Evolutionary conservation across 2,113 vertebrate species (phyloP).

Genomic region (Electrona antarctica): DNA sequence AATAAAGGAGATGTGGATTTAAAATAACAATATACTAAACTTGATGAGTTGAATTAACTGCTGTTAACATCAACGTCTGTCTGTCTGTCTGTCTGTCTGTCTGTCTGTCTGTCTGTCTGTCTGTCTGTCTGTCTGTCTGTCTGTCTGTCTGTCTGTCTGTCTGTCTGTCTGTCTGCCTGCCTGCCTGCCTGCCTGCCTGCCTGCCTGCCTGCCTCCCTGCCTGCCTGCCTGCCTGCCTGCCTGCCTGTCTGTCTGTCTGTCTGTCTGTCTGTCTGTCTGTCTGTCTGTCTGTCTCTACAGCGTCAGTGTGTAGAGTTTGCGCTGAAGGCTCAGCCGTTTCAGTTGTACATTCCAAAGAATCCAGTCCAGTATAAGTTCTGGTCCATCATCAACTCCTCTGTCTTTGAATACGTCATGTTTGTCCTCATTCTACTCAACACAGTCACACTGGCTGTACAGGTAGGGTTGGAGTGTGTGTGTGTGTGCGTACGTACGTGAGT

Average conservation of each 20-base stretch:
- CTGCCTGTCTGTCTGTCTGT: not conserved
- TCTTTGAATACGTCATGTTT: conserved; percentile 95
- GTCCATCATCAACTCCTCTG: conserved; percentile 91
- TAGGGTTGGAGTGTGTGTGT: conserved; percentile 16
- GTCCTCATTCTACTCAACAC: conserved; percentile 95
- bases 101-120: not conserved
- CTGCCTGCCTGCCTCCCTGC: not conserved
- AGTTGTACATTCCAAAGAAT: conserved; percentile 93
- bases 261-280: not conserved
- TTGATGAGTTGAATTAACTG: too few species aligned
- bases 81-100: not conserved
- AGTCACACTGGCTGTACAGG: conserved; percentile 91
- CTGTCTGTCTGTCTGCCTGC: not conserved
- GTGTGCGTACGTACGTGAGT: not conserved
- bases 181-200: not conserved
- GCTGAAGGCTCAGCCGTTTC: conserved; percentile 90
- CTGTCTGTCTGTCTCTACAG: conserved; percentile 57
- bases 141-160: not conserved
- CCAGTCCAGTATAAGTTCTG: conserved; percentile 90
- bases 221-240: not conserved
- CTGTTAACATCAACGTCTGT: too few species aligned
- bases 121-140: not conserved
- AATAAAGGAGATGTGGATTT: too few species aligned
- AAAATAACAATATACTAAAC: too few species aligned
- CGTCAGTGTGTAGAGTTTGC: conserved; percentile 92